A percentile compares a stretch with the other conserved stretches of the same genome.
phyloP scores from a whole-genome alignment of 2,797 vertebrate genomes.

The Hybognathus amarus region DNA sequence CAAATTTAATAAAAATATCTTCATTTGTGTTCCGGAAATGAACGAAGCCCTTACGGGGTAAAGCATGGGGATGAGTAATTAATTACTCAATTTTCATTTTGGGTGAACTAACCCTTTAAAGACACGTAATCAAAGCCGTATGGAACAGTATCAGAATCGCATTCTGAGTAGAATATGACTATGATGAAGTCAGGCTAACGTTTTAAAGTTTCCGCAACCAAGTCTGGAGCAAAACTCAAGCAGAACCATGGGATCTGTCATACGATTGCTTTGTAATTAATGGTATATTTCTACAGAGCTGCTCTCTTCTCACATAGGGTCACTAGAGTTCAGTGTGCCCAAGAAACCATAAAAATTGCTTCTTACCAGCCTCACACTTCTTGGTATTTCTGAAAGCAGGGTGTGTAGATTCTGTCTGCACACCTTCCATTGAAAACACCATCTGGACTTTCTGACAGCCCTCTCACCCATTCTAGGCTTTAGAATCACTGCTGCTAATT shows the following conservation, averaged over 20 bases:
- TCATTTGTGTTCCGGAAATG: no score
- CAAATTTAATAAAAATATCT: no score
- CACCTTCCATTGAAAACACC: conserved; percentile 34
- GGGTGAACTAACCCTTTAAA: no score
- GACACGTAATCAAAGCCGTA: no score
- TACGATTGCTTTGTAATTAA: conserved; percentile 12
- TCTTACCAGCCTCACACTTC: conserved; percentile 30
- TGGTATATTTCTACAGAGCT: background rate
- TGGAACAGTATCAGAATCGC: no score
- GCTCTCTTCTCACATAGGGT: background rate
- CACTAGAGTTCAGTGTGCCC: background rate
- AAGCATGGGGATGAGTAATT: no score
- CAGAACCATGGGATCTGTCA: background rate
- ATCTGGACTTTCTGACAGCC: conserved; percentile 48
- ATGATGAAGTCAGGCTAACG: no score
- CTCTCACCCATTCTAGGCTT: conserved; percentile 27
- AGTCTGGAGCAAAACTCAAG: background rate
- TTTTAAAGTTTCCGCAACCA: conserved; percentile 6
- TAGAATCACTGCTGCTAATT: conserved; percentile 35
- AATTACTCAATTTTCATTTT: no score
- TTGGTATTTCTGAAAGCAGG: conserved; percentile 24
- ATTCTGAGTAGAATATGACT: no score
- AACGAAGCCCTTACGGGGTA: no score
- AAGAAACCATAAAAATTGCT: conserved; percentile 6
- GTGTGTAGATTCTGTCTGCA: conserved; percentile 31